phyloP scores from a whole-genome alignment of 2,888 invertebrate genomes.

The Rhogogaster chlorosoma region DNA sequence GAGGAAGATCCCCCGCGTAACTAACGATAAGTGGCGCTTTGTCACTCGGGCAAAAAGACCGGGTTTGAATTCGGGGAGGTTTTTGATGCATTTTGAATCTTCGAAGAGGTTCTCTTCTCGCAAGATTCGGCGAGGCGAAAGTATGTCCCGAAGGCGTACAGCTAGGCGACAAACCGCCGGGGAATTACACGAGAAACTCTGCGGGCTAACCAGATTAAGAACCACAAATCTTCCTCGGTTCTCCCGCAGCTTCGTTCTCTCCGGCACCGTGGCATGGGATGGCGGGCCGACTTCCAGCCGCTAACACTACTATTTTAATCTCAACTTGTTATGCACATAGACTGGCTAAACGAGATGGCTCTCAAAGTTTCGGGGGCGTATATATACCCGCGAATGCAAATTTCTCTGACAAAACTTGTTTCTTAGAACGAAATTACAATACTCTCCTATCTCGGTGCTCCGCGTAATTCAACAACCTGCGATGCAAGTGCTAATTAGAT shows the following conservation, averaged over 20 bases:
- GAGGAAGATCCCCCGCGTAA: neutral
- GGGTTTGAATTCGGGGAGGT: neutral
- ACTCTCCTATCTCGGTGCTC: neutral
- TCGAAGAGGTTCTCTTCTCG: neutral
- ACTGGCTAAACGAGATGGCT: slow-evolving; percentile 22
- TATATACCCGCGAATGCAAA: slow-evolving; percentile 48
- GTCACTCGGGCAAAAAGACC: slow-evolving; percentile 2
- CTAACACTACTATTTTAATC: slow-evolving; percentile 49
- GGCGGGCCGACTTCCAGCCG: neutral
- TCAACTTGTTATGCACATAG: slow-evolving; percentile 47
- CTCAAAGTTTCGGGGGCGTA: neutral
- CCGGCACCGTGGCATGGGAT: neutral
- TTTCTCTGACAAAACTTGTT: slow-evolving; percentile 42
- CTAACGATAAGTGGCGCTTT: slow-evolving; percentile 43
- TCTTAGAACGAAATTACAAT: slow-evolving; percentile 35
- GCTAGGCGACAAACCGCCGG: slow-evolving; percentile 38
- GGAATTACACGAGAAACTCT: slow-evolving; percentile 45
- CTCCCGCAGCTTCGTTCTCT: slow-evolving; percentile 17
- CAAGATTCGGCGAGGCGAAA: too few relatives aligned
- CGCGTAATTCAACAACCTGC: neutral
- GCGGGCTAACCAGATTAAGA: slow-evolving; percentile 43
- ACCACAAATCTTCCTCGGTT: slow-evolving; percentile 47
- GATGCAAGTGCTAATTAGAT: neutral
- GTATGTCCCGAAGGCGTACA: neutral
- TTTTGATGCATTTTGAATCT: neutral